Base-by-base conservation (phyloP, 2,797 vertebrate species). In the Crypturellus tataupa region DNA sequence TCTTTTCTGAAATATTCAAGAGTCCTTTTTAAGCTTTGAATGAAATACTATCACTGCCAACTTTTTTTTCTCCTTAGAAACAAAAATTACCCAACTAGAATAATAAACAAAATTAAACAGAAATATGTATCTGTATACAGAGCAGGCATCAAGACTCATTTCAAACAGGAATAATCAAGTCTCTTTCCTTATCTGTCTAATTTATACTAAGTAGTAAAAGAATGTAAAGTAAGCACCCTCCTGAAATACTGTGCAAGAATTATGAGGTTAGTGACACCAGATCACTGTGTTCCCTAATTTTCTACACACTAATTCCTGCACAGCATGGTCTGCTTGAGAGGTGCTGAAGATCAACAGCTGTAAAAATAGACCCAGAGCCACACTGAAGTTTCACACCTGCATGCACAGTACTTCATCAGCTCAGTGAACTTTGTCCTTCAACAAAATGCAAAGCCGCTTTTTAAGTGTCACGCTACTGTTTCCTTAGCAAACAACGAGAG, bases 291-390 rank as follows among this genome's bases (percentile, higher is more conserved):
- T 93, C 82, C 64, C 87, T 91, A 88, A 85, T 87, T 97, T 91
- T 78, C 68, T 85, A 20, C 5, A 1, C 70, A 90, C 78, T 94
- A 92, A 77, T 80, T 96, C 42, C 59, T 85, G 69, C 44, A 35
- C 77, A 88, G 40, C 33, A 55, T 59, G 82, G 67, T 65, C 56
- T 53, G 39, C 16, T 84, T 85, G 91, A 92, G 67, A 83, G 58
- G 39, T 91, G 91, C 10, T 47, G 95, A 96, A 96, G 95, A 88
- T 56, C 93, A 96, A 60, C 95, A 97, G 95, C 97, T 97, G 86
- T 64, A 85, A 95, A 97, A 97, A 97, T 69, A 96, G 27, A 89
- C 47, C 33, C 47, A 51, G 42, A 83, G 31, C 68, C 81, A 24
- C 51, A 40, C 55, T 83, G 89, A 97, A 96, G 93, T 24, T 63